phyloP scores from a whole-genome alignment of 1,140 invertebrate genomes.

The Drosophila lowei region DNA sequence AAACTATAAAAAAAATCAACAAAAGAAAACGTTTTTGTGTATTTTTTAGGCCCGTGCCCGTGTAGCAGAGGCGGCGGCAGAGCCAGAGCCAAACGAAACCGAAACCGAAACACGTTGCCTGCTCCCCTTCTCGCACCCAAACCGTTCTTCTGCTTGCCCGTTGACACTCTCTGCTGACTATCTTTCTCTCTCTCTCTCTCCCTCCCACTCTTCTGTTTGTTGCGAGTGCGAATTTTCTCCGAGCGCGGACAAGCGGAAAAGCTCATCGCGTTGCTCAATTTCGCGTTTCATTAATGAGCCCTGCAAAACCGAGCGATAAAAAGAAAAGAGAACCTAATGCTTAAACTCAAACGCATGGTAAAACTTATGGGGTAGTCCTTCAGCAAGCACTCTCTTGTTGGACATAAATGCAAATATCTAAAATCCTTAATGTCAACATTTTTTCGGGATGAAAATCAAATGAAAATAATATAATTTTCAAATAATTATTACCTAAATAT shows the following conservation, averaged over 20 bases:
- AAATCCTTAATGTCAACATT: too few species aligned
- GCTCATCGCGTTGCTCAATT: conserved; percentile 53
- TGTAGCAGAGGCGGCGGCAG: too few species aligned
- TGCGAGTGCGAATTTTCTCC: conserved; percentile 37
- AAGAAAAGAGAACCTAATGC: conserved; percentile 17
- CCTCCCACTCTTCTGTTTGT: conserved; percentile 47
- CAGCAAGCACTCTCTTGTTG: too few species aligned
- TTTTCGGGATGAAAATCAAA: too few species aligned
- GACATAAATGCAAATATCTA: too few species aligned
- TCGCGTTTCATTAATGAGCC: conserved; percentile 34
- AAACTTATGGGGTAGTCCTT: too few species aligned
- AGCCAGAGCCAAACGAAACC: conserved; percentile 25
- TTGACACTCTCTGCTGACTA: conserved; percentile 9
- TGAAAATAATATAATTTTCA: too few species aligned
- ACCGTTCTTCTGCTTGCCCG: not conserved
- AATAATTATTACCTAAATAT: too few species aligned
- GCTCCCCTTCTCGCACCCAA: conserved; percentile 1
- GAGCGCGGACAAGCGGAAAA: conserved; percentile 53
- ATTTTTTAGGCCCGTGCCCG: conserved; percentile 17
- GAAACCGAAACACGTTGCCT: conserved; percentile 48
- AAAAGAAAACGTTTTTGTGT: too few species aligned
- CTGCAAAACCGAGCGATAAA: conserved; percentile 5
- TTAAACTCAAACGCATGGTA: too few species aligned
- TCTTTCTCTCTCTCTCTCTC: conserved; percentile 2
- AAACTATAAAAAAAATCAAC: conserved; percentile 28